phyloP scores from a whole-genome alignment of 30 jellyfish, hydroid and myxozoan species.

The Catostylus mosaicus region DNA sequence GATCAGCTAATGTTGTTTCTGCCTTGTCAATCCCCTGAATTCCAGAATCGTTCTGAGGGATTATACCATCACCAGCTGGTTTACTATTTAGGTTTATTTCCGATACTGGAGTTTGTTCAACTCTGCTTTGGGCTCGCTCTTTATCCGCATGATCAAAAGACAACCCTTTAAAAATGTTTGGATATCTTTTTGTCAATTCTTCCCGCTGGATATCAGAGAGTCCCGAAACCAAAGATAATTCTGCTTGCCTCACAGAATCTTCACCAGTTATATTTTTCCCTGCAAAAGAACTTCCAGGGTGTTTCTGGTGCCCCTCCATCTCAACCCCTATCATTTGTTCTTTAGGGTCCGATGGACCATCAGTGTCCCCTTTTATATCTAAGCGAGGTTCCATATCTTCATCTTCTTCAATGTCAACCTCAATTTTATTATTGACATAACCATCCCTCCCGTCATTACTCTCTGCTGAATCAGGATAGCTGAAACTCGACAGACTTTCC shows the following conservation, averaged over 20 bases:
- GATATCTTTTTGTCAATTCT: conserved; percentile 31
- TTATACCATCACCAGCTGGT: background rate
- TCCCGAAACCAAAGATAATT: conserved; percentile 18
- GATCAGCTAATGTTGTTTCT: background rate
- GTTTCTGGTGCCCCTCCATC: background rate
- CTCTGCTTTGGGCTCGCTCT: background rate
- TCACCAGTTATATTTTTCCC: background rate
- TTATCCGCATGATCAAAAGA: background rate
- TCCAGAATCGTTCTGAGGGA: background rate
- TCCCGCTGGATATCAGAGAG: conserved; percentile 31
- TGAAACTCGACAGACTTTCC: background rate
- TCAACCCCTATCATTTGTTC: background rate
- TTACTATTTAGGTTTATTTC: background rate
- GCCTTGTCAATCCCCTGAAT: background rate
- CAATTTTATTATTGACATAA: background rate
- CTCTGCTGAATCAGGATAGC: background rate
- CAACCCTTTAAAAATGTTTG: conserved; percentile 46
- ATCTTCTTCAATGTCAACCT: background rate
- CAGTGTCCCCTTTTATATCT: no score
- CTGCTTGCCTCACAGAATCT: background rate
- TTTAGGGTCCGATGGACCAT: background rate
- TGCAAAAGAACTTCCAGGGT: background rate
- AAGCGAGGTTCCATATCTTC: background rate
- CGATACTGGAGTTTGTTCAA: background rate
- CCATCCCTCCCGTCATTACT: background rate